These are phyloP conservation scores for Falco cherrug DNA, from an alignment of 2,797 vertebrate species.

Conservation along the genomic window DNA sequence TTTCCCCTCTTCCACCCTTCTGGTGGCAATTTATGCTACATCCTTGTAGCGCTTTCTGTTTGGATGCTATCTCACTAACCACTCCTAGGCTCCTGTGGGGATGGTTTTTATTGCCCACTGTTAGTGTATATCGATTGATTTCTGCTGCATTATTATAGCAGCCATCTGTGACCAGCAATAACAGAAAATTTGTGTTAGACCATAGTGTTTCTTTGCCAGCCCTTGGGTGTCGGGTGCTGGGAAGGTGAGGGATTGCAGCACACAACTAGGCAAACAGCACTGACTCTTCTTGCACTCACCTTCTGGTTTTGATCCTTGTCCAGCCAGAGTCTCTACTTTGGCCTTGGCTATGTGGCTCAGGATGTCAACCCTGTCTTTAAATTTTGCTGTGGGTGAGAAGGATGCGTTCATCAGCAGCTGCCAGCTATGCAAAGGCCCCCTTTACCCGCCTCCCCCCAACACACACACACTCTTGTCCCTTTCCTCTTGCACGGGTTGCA, in stretches of 20 bases:
- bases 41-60: neutral
- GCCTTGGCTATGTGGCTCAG: conserved; percentile 83
- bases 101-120: neutral
- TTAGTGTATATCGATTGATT: fast-evolving
- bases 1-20: neutral
- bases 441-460: neutral
- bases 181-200: neutral
- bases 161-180: neutral
- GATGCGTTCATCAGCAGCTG: neutral
- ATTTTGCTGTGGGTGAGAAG: conserved; percentile 83
- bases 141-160: neutral
- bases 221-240: neutral
- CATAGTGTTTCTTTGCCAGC: neutral
- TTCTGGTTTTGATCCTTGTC: conserved; percentile 80
- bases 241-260: neutral
- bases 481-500: neutral
- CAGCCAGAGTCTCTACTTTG: conserved; percentile 70
- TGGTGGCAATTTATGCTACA: neutral
- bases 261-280: neutral
- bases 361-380: conserved; percentile 86
- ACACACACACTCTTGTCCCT: fast-evolving
- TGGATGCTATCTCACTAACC: neutral
- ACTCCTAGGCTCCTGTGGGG: neutral
- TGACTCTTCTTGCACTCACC: conserved; percentile 76
- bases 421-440: neutral